Conservation (phyloP, 2,797 vertebrate species). For the Mormyrus hasselquistii region DNA sequence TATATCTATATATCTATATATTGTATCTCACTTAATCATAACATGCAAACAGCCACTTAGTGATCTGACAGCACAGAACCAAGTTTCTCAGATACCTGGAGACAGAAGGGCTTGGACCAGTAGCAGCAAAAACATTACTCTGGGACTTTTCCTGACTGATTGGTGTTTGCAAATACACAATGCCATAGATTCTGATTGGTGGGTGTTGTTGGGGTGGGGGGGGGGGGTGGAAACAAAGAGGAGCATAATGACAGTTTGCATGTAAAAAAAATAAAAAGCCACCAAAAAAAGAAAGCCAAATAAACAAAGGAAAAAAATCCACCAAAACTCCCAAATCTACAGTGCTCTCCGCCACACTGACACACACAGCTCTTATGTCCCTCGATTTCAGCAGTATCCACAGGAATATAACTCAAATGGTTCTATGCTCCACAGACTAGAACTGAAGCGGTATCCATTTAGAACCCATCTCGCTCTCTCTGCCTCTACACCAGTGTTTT, state of each 20-base stretch:
- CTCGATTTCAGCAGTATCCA: not conserved
- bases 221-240: not conserved
- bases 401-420: not conserved
- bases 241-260: slow-evolving; percentile 32
- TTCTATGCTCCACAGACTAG: not conserved
- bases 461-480: not conserved
- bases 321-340: not conserved
- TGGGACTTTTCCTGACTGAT: slow-evolving; percentile 41
- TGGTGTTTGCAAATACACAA: slow-evolving; percentile 57
- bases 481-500: not conserved
- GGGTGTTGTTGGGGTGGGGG: not conserved
- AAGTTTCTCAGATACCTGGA: slow-evolving; percentile 49
- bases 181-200: not conserved
- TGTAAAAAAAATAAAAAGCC: slow-evolving; percentile 40
- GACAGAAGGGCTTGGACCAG: slow-evolving; percentile 32
- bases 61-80: slow-evolving; percentile 91
- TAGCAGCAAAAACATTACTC: slow-evolving; percentile 47
- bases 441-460: not conserved
- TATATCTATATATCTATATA: slow-evolving; percentile 67
- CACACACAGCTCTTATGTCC: not conserved
- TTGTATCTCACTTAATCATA: slow-evolving; percentile 72
- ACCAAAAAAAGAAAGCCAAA: not conserved
- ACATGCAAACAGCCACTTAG: slow-evolving; percentile 96
- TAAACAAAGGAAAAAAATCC: slow-evolving; percentile 46
- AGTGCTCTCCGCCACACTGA: not conserved